These are phyloP conservation scores for Koerneria pararmatus DNA, from an alignment of 2,888 invertebrate genomes.

Conservation along the genomic window DNA sequence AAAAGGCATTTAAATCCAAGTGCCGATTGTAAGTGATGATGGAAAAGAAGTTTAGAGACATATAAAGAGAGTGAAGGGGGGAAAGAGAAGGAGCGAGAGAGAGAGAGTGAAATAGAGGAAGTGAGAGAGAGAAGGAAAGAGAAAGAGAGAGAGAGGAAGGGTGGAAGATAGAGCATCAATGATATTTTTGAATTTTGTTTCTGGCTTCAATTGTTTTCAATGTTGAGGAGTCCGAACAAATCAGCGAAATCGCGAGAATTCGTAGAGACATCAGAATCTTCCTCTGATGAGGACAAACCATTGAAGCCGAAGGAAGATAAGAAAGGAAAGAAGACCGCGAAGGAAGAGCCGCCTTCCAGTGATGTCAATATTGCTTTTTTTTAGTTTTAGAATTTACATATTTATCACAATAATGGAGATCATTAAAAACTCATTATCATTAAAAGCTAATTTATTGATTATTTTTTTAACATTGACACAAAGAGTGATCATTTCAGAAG, in stretches of 20 bases:
- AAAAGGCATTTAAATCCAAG: too few relatives aligned
- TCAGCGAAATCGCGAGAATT: slow-evolving; percentile 45
- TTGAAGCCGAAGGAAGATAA: too few relatives aligned
- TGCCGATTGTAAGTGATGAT: not conserved
- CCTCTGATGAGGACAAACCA: slow-evolving; percentile 32
- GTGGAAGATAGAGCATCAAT: too few relatives aligned
- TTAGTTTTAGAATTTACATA: too few relatives aligned
- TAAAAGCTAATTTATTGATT: too few relatives aligned
- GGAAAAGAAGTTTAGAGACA: not conserved
- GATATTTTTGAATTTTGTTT: not conserved
- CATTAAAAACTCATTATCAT: too few relatives aligned
- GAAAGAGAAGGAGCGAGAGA: not conserved
- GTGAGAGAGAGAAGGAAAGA: not conserved
- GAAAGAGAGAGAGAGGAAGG: not conserved
- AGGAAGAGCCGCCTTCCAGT: too few relatives aligned
- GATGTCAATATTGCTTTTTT: too few relatives aligned
- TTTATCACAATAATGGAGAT: too few relatives aligned
- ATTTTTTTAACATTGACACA: too few relatives aligned
- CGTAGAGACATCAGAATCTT: slow-evolving; percentile 34
- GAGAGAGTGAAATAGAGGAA: not conserved
- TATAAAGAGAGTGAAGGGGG: not conserved
- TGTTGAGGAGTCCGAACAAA: slow-evolving; percentile 31
- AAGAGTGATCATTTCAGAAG: too few relatives aligned
- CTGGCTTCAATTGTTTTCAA: not conserved
- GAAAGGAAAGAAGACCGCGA: too few relatives aligned